These are phyloP conservation scores for Piaya cayana DNA, from an alignment of 2,113 vertebrate genomes.

Conservation along the genomic window DNA sequence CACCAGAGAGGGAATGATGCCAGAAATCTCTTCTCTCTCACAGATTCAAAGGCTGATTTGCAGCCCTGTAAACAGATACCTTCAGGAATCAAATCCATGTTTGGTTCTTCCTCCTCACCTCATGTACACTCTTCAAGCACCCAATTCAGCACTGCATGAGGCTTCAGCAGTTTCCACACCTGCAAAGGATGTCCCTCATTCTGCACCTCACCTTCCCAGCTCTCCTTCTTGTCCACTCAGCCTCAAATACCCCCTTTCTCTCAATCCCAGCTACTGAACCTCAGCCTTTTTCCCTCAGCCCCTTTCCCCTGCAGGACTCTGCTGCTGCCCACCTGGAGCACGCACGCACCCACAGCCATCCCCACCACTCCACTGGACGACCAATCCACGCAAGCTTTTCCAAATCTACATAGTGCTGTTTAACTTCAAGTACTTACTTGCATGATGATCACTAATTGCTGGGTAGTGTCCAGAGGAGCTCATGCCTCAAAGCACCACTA, in stretches of 20 bases:
- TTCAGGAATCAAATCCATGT: not conserved
- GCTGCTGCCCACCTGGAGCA: not conserved
- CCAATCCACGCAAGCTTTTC: not conserved
- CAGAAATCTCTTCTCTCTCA: not conserved
- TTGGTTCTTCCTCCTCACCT: not conserved
- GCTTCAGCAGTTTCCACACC: not conserved
- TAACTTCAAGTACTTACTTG: not conserved
- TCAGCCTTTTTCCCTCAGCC: too few species aligned
- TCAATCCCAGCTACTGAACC: not conserved
- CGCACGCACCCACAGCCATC: accelerated
- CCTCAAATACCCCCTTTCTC: accelerated
- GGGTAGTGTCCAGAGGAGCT: not conserved
- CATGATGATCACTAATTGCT: not conserved
- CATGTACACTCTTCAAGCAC: not conserved
- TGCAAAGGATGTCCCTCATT: not conserved
- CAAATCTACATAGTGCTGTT: accelerated
- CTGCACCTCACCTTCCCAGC: not conserved
- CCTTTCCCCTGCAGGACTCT: not conserved
- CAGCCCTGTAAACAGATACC: not conserved
- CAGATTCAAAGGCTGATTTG: not conserved
- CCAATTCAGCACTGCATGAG: accelerated
- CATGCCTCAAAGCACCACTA: accelerated
- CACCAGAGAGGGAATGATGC: not conserved
- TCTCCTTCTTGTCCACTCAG: not conserved
- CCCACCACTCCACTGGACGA: accelerated